Percentiles rank a stretch among this genome's conserved stretches.
These are phyloP conservation scores for Xyliphius kryptos DNA, from an alignment of 2,113 vertebrate species.

Conservation along the genomic window DNA sequence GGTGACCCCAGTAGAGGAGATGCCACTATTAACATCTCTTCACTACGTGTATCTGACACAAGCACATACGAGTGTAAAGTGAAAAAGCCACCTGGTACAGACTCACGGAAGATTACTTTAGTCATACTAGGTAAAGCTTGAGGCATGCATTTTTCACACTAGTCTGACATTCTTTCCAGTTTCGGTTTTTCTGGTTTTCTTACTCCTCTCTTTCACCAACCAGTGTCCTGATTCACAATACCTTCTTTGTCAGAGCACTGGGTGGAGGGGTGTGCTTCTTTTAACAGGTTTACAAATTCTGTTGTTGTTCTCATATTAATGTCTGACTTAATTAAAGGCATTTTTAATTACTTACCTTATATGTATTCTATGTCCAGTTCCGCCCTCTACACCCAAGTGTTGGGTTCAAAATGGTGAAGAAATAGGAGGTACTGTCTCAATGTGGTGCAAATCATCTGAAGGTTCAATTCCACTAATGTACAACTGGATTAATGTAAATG, in stretches of 20 bases:
- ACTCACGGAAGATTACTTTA: conserved; percentile 72
- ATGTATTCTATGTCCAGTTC: conserved; percentile 60
- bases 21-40: conserved; percentile 71
- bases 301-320: too few relatives aligned
- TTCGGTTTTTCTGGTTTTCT: conserved; percentile 50
- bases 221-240: background rate
- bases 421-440: conserved; percentile 61
- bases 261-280: too few relatives aligned
- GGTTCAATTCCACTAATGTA: conserved; percentile 72
- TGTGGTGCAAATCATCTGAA: conserved; percentile 65
- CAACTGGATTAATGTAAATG: conserved; percentile 68
- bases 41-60: conserved; percentile 63
- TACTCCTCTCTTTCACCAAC: conserved; percentile 5
- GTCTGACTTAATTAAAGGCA: too few relatives aligned
- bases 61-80: conserved; percentile 87
- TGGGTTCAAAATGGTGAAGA: conserved; percentile 69
- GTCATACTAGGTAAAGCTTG: conserved; percentile 72
- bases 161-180: conserved; percentile 17
- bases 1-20: conserved; percentile 69
- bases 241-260: too few relatives aligned
- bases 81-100: conserved; percentile 79
- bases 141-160: background rate
- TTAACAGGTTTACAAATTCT: too few relatives aligned
- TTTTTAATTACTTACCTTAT: too few relatives aligned
- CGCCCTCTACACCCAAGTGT: conserved; percentile 70